A percentile compares a stretch with the other conserved stretches of the same genome.
phyloP scores from a whole-genome alignment of 2,888 invertebrate species.

The Agrochola circellaris region DNA sequence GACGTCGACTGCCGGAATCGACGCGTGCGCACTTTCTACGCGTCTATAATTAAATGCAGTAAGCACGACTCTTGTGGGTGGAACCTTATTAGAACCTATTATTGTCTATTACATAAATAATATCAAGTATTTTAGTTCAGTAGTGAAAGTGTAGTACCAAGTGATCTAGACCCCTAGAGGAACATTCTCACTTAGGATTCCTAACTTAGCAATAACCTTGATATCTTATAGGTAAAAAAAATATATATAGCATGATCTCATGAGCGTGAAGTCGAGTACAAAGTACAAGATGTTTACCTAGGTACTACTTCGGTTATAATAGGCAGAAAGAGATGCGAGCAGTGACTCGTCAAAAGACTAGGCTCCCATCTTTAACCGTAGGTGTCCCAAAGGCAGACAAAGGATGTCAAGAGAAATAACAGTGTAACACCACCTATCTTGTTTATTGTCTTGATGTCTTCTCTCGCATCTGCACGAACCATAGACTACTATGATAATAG shows the following conservation, averaged over 20 bases:
- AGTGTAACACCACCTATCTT: no score
- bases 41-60: conserved; percentile 46
- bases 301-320: neutral
- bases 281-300: neutral
- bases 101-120: conserved; percentile 29
- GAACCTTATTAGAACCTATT: conserved; percentile 18
- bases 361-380: neutral
- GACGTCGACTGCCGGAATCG: conserved; percentile 46
- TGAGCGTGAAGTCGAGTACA: neutral
- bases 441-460: neutral
- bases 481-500: neutral
- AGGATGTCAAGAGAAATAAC: neutral
- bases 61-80: conserved; percentile 28
- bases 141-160: conserved; percentile 1
- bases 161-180: neutral
- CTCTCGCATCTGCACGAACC: neutral
- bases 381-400: neutral
- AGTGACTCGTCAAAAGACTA: neutral
- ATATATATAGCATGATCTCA: neutral
- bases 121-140: conserved; percentile 8
- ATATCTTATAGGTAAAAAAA: neutral
- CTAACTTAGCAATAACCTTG: neutral
- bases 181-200: neutral
- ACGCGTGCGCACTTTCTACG: conserved; percentile 61
- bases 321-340: neutral